Percentiles rank a stretch among this genome's conserved stretches.
Conservation (phyloP, 2,797 vertebrate genomes). For the Sebastes trivittatus region DNA sequence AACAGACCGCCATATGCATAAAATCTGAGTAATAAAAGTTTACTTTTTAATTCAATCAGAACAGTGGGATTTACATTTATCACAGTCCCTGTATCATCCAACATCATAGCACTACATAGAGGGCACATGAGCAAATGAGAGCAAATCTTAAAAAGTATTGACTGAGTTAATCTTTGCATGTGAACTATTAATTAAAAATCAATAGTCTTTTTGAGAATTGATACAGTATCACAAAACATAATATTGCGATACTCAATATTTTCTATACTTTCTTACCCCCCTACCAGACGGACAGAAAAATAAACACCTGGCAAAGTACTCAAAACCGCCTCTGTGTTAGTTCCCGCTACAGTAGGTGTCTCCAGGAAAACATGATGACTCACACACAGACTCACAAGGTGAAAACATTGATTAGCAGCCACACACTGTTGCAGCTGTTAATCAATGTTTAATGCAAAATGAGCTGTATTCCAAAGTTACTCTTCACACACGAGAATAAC, state of each 20-base stretch:
- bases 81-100: too few species aligned
- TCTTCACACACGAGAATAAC: background rate
- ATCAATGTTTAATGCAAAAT: background rate
- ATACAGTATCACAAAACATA: too few species aligned
- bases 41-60: too few species aligned
- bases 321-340: background rate
- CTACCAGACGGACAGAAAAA: rapidly evolving
- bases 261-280: rapidly evolving
- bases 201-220: too few species aligned
- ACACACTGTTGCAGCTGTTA: background rate
- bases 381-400: too few species aligned
- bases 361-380: background rate
- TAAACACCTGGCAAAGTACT: background rate
- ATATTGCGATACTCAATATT: rapidly evolving
- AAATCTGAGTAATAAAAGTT: too few species aligned
- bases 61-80: too few species aligned
- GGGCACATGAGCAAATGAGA: too few species aligned
- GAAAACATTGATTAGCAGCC: background rate
- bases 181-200: background rate
- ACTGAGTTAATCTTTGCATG: too few species aligned
- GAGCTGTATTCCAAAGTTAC: background rate
- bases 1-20: too few species aligned
- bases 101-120: too few species aligned
- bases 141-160: too few species aligned
- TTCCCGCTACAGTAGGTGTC: background rate